A percentile compares a stretch with the other conserved stretches of the same genome.
These are phyloP conservation scores for Drosophila pallidifrons DNA, from an alignment of 1,140 invertebrate species.

Conservation along the genomic window DNA sequence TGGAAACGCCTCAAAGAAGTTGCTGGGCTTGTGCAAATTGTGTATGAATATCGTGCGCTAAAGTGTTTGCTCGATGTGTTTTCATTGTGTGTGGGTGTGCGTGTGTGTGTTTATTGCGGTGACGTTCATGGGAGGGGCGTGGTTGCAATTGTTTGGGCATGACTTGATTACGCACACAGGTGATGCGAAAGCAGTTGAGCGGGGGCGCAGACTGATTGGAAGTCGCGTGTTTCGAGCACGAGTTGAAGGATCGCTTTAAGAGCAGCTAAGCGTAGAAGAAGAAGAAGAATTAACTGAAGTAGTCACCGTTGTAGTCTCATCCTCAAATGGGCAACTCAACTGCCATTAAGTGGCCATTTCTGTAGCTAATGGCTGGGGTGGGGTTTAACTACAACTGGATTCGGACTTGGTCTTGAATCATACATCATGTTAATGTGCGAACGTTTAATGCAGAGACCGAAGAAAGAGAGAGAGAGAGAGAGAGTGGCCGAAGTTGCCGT, in stretches of 20 bases:
- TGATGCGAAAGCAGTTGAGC: background rate
- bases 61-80: conserved; percentile 54
- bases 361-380: conserved; percentile 50
- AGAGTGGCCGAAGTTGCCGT: background rate
- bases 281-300: too few species aligned
- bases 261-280: background rate
- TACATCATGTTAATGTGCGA: conserved; percentile 59
- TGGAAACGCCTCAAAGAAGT: conserved; percentile 19
- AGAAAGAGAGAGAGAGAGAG: background rate
- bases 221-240: conserved; percentile 11
- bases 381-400: conserved; percentile 3
- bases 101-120: background rate
- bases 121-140: conserved; percentile 1
- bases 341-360: conserved; percentile 58
- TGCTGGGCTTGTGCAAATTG: conserved; percentile 31
- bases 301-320: conserved; percentile 1
- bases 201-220: conserved; percentile 22
- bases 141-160: conserved; percentile 52
- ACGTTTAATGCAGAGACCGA: conserved; percentile 47
- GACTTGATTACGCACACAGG: conserved; percentile 50
- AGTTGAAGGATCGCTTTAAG: conserved; percentile 31
- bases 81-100: conserved; percentile 13
- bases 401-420: conserved; percentile 28
- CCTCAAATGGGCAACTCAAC: conserved; percentile 5
- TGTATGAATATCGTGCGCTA: conserved; percentile 45